These are phyloP conservation scores for Spea bombifrons DNA, from an alignment of 2,113 vertebrate genomes.

Conservation along the genomic window DNA sequence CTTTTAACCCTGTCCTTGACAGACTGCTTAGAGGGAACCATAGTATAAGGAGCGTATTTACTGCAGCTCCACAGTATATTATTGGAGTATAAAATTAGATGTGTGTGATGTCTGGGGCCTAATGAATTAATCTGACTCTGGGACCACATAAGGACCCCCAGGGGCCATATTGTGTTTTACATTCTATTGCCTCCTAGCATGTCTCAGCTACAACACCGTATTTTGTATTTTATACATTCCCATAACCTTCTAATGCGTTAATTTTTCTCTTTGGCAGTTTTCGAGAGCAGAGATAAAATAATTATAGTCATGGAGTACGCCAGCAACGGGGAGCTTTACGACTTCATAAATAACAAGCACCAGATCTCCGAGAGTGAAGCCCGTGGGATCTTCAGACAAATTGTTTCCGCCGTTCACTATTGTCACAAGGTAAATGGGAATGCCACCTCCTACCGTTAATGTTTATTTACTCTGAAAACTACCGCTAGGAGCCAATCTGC, in stretches of 20 bases:
- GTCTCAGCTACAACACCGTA: no score
- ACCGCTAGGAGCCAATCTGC: no score
- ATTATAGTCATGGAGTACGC: conserved; percentile 79
- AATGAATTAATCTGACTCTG: no score
- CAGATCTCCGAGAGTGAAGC: conserved; percentile 68
- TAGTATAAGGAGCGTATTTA: no score
- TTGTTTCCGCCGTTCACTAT: conserved; percentile 73
- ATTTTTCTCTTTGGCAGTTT: conserved; percentile 58
- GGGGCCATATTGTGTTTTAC: no score
- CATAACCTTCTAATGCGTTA: neutral
- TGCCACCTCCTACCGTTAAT: neutral
- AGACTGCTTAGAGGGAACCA: no score
- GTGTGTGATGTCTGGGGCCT: no score
- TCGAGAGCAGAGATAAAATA: conserved; percentile 75
- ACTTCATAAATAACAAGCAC: conserved; percentile 68
- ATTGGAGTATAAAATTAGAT: no score
- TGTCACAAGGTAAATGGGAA: conserved; percentile 66
- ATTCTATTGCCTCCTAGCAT: no score
- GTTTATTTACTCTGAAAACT: neutral
- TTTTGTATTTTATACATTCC: neutral
- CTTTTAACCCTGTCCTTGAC: no score
- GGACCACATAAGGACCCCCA: no score
- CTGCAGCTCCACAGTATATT: no score
- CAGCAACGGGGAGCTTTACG: conserved; percentile 73
- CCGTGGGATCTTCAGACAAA: conserved; percentile 72